These are phyloP conservation scores for Apteryx mantelli DNA, from an alignment of 2,113 vertebrate species.

Conservation along the genomic window DNA sequence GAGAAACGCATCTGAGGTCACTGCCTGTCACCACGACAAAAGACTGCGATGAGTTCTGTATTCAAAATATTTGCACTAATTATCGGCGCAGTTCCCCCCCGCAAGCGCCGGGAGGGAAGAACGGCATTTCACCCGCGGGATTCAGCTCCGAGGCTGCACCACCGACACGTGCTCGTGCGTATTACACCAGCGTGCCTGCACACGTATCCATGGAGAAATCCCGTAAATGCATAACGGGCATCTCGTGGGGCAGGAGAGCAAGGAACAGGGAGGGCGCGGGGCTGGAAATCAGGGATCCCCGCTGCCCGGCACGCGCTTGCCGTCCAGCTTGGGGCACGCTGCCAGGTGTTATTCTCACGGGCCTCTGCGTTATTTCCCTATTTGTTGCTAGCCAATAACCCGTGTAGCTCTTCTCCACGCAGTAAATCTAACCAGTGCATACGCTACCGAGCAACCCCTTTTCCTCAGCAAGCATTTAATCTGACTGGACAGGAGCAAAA, in stretches of 20 bases:
- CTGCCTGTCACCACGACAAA: constrained; percentile 60
- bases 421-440: neutral
- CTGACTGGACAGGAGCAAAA: constrained; percentile 29
- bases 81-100: constrained; percentile 45
- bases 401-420: fast-evolving
- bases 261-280: too few species aligned
- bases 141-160: constrained; percentile 25
- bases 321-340: too few species aligned
- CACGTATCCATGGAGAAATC: constrained; percentile 69
- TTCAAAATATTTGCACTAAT: constrained; percentile 73
- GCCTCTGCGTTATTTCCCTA: fast-evolving
- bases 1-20: constrained; percentile 54
- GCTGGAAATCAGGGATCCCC: too few species aligned
- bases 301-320: too few species aligned
- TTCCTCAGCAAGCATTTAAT: constrained; percentile 34
- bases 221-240: constrained; percentile 51
- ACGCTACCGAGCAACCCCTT: neutral
- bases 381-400: neutral
- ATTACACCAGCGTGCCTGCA: constrained; percentile 56
- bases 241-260: constrained; percentile 15
- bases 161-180: neutral
- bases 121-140: constrained; percentile 35
- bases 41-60: constrained; percentile 52
- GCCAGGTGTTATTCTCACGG: fast-evolving
- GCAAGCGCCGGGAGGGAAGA: constrained; percentile 7